Evolutionary conservation across 2,113 vertebrate species (phyloP), one percentile per base, ranked within the genome.

Genomic region (Heliornis fulica): DNA sequence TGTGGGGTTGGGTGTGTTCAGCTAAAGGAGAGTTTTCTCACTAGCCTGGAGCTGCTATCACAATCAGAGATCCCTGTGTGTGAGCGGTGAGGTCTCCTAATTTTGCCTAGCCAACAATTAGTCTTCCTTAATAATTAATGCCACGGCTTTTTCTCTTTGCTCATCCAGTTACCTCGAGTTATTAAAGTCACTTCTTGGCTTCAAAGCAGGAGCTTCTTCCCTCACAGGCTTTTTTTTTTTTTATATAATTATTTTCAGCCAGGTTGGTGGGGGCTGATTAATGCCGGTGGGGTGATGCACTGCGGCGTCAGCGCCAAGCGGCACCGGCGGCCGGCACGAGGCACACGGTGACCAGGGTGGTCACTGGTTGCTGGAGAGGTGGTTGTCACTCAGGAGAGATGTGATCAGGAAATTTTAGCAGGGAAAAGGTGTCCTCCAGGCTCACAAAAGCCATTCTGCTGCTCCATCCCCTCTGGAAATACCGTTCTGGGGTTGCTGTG

Each of bases 301-400:
- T 41, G 45, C 11, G 11, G 69, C 26, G 2, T 53, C 43, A 2
- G 57, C 4, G 0, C 69, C 5, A 4, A 54, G 78, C 3, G 8
- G 31, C 38, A 28, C 34, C 10, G 1, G 23, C 22, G 34, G 31
- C 31, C 2, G 6, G 36, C 63, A 48, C 3, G 1, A 29, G 45
- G 66, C 53, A 45, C 32, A 5, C 3, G 2, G 56, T 28, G 28
- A 54, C 28, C 13, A 0, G 1, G 46, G 41, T 5, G 7, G 50
- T 8, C 40, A 70, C 14, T 0, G 0, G 54, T 81, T 17, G 1
- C 34, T 1, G 0, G 29, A 69, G 40, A 59, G 32, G 19, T 54
- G 74, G 26, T 29, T 69, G 31, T 29, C 36, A 23, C 26, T 53
- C 14, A 18, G 48, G 23, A 59, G 51, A 50, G 29, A 5, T 63